phyloP scores from a whole-genome alignment of 2,888 invertebrate species.

The Drosophila mercatorum region DNA sequence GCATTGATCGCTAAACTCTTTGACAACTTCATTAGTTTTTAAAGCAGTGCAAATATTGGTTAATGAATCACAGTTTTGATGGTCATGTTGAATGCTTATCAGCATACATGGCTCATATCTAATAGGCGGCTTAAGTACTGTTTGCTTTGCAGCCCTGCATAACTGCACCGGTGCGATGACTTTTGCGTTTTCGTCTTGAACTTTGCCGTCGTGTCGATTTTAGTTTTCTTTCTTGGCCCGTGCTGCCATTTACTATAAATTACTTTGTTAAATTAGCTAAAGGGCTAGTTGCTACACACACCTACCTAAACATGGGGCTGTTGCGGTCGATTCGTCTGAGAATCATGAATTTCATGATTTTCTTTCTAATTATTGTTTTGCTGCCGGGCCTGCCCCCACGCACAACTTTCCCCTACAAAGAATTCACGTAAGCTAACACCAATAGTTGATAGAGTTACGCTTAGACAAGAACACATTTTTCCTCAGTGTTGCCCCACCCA shows the following conservation, averaged over 20 bases:
- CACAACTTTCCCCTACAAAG: constrained; percentile 87
- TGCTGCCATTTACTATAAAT: constrained; percentile 27
- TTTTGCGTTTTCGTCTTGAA: constrained; percentile 65
- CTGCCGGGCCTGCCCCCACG: constrained; percentile 91
- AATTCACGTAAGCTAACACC: constrained; percentile 87
- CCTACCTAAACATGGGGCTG: constrained; percentile 81
- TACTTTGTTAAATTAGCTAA: constrained; percentile 18
- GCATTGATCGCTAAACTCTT: not conserved
- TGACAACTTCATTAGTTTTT: not conserved
- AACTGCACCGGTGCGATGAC: constrained; percentile 66
- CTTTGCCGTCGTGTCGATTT: constrained; percentile 78
- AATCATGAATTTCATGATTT: constrained; percentile 85
- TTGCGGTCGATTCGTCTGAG: constrained; percentile 85
- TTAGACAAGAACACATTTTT: not conserved
- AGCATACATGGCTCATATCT: constrained; percentile 20
- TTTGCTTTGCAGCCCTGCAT: constrained; percentile 44
- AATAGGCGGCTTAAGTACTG: constrained; percentile 13
- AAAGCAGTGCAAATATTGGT: not conserved
- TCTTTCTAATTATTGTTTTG: constrained; percentile 87
- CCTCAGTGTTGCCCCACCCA: constrained; percentile 85
- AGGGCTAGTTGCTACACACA: constrained; percentile 11
- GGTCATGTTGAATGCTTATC: not conserved
- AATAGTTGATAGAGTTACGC: not conserved
- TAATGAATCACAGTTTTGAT: not conserved
- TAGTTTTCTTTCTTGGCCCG: constrained; percentile 30